Percentiles rank a stretch among this genome's conserved stretches.
phyloP scores from a whole-genome alignment of 2,797 vertebrate genomes.

The Crocodylus rhombifer region DNA sequence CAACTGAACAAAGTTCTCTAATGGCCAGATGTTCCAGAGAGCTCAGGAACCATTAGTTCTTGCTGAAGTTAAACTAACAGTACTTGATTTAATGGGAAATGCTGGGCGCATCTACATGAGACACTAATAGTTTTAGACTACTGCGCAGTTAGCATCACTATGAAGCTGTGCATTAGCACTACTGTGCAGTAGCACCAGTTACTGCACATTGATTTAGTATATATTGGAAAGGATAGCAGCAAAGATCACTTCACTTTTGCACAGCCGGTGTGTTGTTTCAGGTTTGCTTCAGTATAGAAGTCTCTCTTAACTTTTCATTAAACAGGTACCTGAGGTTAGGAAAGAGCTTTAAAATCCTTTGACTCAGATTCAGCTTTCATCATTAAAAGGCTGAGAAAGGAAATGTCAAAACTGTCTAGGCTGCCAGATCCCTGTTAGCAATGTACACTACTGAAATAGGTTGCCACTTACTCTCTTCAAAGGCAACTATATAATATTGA shows the following conservation, averaged over 20 bases:
- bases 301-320: not conserved
- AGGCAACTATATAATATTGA: slow-evolving; percentile 15
- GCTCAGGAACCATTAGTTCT: not conserved
- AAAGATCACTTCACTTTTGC: slow-evolving; percentile 49
- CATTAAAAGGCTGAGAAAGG: slow-evolving; percentile 15
- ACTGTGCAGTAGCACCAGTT: no score
- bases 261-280: not conserved
- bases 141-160: no score
- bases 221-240: not conserved
- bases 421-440: slow-evolving; percentile 28
- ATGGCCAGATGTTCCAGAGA: not conserved
- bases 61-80: not conserved
- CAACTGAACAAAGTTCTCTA: not conserved
- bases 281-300: not conserved
- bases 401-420: not conserved
- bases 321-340: not conserved
- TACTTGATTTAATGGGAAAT: not conserved
- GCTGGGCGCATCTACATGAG: not conserved
- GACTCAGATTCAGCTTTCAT: not conserved
- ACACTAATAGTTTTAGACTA: no score
- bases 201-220: no score
- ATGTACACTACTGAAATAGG: not conserved
- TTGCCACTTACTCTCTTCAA: not conserved
- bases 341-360: slow-evolving; percentile 10
- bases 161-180: no score